Base-by-base conservation (phyloP, 2,113 vertebrate genomes). In the Eurypyga helias region DNA sequence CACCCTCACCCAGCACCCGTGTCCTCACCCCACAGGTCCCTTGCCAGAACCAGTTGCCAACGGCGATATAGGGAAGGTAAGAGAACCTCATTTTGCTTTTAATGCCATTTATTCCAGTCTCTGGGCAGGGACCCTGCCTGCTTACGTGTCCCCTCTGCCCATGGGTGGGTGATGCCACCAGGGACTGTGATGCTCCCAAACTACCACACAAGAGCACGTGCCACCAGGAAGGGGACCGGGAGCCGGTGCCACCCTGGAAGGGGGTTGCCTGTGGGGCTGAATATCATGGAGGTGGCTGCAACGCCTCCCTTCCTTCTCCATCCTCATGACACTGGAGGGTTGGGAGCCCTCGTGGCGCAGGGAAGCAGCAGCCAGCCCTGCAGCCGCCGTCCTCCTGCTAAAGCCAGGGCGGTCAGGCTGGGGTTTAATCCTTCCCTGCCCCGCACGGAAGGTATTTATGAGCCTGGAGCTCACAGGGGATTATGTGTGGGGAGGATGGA, bases 1-100 rank as follows among this genome's bases (percentile, higher is more conserved):
- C 6, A 13, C 33, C 69, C 41, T 91, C 18, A 90, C 19, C 25
- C 9, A 1, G 10, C 2, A 0, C 48, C 48, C 0, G 0, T 73
- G 29, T 93, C 83, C 76, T 83, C 14, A 9, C 51, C 51, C 84
- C 18, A 19, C 97, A 99, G 99, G 99, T 98, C 98, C 98, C 70
- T 96, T 99, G 91, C 99, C 99, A 80, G 98, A 99, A 89, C 98
- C 98, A 38, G 93, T 98, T 60, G 85, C 98, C 83, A 99, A 99
- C 43, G 99, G 99, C 11, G 98, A 98, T 48, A 90, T 98, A 80
- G 99, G 98, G 93, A 99, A 99, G 99, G 99, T 99, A 98, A 98
- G 95, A 87, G 60, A 71, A 10, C 41, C 26, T 92, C 2, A 0
- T 76, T 12, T 23, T 72, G 49, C 46, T 87, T 85, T 57, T 61